Percentiles rank a stretch among this genome's conserved stretches.
Conservation (phyloP, 2,888 invertebrate species). For the Drosophila fulvimacula region DNA sequence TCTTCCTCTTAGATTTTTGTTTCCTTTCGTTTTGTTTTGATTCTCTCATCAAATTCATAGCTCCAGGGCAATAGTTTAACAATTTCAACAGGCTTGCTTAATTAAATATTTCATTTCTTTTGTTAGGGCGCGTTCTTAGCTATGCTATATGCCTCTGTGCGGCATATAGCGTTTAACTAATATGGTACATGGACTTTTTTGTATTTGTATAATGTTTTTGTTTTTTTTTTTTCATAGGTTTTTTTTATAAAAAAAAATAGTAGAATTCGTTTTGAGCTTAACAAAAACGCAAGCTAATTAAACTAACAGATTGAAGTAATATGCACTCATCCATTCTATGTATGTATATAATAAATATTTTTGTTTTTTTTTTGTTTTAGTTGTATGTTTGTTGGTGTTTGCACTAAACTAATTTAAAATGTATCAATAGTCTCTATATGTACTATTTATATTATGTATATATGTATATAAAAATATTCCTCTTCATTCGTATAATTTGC, state of each 20-base stretch:
- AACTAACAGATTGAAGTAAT: conserved; percentile 61
- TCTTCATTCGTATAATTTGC: conserved; percentile 78
- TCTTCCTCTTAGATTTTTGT: not conserved
- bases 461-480: conserved; percentile 73
- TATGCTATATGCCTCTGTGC: conserved; percentile 39
- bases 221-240: conserved; percentile 38
- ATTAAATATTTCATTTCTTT: conserved; percentile 31
- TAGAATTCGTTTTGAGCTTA: conserved; percentile 82
- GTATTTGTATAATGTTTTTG: conserved; percentile 14
- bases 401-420: conserved; percentile 46
- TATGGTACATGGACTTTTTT: conserved; percentile 74
- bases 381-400: conserved; percentile 43
- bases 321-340: conserved; percentile 46
- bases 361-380: conserved; percentile 33
- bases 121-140: conserved; percentile 45
- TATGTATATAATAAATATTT: conserved; percentile 73
- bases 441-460: conserved; percentile 46
- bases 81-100: conserved; percentile 68
- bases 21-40: conserved; percentile 12
- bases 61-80: conserved; percentile 66
- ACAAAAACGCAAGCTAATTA: conserved; percentile 85
- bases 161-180: conserved; percentile 63
- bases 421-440: conserved; percentile 64
- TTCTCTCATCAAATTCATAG: conserved; percentile 59
- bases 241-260: conserved; percentile 76